Conservation (phyloP, 2,797 vertebrate species). For the Lagorchestes hirsutus region DNA sequence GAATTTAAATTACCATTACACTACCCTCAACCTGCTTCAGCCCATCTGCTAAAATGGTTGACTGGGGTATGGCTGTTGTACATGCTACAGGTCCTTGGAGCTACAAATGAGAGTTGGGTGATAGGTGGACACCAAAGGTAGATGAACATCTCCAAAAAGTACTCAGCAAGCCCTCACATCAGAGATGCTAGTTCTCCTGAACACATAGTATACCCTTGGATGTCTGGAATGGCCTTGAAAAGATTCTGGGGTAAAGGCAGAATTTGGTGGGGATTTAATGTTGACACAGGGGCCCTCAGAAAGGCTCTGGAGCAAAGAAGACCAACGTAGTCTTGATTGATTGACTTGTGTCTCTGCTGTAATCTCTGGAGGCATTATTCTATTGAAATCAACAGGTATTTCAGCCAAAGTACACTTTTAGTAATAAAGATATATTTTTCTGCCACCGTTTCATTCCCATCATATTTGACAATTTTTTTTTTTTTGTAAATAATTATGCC, state of each 20-base stretch:
- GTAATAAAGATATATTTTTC: not conserved
- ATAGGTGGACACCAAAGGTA: no score
- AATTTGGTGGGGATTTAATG: not conserved
- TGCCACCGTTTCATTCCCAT: not conserved
- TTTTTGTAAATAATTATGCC: not conserved
- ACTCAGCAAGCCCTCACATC: not conserved
- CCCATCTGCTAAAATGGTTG: no score
- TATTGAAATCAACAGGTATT: not conserved
- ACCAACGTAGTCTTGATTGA: not conserved
- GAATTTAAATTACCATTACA: no score
- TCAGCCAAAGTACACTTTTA: not conserved
- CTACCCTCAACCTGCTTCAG: no score
- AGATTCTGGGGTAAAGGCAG: not conserved
- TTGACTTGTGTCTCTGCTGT: not conserved
- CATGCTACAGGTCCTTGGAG: no score
- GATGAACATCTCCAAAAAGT: not conserved
- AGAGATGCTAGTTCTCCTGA: not conserved
- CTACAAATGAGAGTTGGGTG: no score
- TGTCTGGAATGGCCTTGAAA: not conserved
- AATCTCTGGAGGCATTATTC: not conserved
- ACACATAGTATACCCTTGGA: not conserved
- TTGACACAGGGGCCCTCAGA: not conserved
- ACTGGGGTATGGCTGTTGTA: no score
- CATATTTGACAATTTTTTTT: not conserved
- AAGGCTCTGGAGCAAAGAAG: not conserved